Percentiles rank a stretch among this genome's conserved stretches.
Conservation (phyloP, 2,797 vertebrate species). For the Lycodopsis pacificus region DNA sequence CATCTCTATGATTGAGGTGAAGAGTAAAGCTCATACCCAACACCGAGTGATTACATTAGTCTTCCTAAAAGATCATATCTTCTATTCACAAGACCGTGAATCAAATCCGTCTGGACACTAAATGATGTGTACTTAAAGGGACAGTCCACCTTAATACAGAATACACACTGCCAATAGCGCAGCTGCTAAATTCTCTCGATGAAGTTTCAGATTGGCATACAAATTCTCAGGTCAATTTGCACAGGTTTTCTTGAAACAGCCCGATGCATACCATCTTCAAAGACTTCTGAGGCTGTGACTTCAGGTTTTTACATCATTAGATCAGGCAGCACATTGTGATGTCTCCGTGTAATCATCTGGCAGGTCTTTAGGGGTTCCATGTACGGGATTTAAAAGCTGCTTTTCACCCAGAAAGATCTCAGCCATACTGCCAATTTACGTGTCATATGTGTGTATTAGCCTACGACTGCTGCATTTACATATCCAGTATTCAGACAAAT, state of each 20-base stretch:
- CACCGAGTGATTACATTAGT: conserved; percentile 66
- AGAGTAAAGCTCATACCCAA: conserved; percentile 56
- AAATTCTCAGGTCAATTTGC: conserved; percentile 17
- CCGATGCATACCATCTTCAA: conserved; percentile 10
- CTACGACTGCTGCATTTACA: neutral
- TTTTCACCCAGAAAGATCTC: neutral
- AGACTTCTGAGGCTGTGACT: conserved; percentile 19
- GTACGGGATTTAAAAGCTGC: conserved; percentile 14
- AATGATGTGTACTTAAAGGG: conserved; percentile 45
- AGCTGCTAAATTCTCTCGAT: neutral
- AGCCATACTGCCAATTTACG: neutral
- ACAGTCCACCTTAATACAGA: conserved; percentile 22
- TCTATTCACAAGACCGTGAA: conserved; percentile 47
- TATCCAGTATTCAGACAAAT: neutral
- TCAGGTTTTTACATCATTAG: conserved; percentile 41
- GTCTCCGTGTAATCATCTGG: conserved; percentile 17
- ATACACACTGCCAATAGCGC: conserved; percentile 6
- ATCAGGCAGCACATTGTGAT: conserved; percentile 40
- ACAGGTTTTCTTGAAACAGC: conserved; percentile 16
- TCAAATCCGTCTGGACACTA: conserved; percentile 53
- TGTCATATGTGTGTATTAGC: neutral
- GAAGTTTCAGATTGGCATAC: conserved; percentile 6
- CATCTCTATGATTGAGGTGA: conserved; percentile 71
- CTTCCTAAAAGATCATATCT: conserved; percentile 59
- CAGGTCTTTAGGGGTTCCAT: conserved; percentile 17